These are phyloP conservation scores for Macaria liturata DNA, from an alignment of 2,888 invertebrate species.

Conservation along the genomic window DNA sequence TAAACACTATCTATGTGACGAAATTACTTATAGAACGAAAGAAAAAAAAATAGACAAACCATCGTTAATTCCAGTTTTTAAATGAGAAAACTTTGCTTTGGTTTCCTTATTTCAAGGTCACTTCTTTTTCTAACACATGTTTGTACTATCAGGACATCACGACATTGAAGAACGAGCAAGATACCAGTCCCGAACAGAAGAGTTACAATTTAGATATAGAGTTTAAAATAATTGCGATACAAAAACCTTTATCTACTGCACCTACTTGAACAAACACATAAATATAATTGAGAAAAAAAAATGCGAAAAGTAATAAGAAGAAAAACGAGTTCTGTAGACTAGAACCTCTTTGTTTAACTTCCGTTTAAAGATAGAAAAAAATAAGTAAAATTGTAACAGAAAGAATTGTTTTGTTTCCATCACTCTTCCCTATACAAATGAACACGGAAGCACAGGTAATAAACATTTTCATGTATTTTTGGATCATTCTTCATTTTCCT, in stretches of 20 bases:
- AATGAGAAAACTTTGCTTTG: no score
- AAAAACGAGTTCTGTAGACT: no score
- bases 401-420: slow-evolving; percentile 26
- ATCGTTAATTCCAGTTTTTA: no score
- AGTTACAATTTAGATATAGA: slow-evolving; percentile 53
- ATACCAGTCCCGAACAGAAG: slow-evolving; percentile 24
- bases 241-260: slow-evolving; percentile 48
- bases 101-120: no score
- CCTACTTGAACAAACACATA: slow-evolving; percentile 25
- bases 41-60: no score
- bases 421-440: slow-evolving; percentile 50
- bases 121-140: no score
- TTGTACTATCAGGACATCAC: not conserved
- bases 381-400: slow-evolving; percentile 45
- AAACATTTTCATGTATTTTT: slow-evolving; percentile 25
- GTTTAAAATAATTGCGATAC: slow-evolving; percentile 38
- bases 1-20: no score
- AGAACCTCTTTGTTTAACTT: not conserved
- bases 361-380: slow-evolving; percentile 35
- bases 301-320: no score
- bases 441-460: slow-evolving; percentile 66
- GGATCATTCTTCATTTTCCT: slow-evolving; percentile 67
- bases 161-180: not conserved
- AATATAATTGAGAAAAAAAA: not conserved
- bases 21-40: no score